Conservation (phyloP, 2,113 vertebrate species). For the Peromyscus leucopus region DNA sequence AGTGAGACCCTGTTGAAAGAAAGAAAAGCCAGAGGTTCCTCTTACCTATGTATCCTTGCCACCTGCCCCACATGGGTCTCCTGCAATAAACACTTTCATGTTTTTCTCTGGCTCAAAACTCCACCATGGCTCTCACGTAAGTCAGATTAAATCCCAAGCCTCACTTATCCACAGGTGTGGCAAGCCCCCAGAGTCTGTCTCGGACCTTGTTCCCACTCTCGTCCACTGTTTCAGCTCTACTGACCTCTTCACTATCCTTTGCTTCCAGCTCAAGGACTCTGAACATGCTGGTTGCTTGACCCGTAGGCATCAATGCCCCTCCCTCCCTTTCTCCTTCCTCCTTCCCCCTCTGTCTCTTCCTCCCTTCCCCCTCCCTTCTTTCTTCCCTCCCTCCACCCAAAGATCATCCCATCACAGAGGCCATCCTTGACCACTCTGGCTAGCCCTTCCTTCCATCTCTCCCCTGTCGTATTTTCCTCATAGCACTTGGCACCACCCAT, state of each 20-base stretch:
- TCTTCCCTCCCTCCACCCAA: neutral
- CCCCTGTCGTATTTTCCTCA: neutral
- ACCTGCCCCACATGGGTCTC: neutral
- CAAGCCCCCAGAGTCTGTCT: neutral
- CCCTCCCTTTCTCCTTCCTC: neutral
- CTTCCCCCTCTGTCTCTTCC: too few relatives aligned
- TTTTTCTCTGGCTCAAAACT: neutral
- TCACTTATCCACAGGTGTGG: rapidly evolving
- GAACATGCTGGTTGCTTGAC: neutral
- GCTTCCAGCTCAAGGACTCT: neutral
- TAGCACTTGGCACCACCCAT: neutral
- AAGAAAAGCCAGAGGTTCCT: neutral
- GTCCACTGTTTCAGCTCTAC: neutral
- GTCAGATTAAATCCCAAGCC: neutral
- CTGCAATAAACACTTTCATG: too few relatives aligned
- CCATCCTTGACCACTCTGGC: neutral
- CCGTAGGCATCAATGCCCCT: neutral
- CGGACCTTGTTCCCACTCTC: neutral
- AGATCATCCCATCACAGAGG: neutral
- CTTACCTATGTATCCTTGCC: neutral
- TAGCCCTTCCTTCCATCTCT: neutral
- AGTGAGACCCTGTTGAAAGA: neutral
- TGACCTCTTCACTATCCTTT: neutral
- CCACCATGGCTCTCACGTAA: neutral
- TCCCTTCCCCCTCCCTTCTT: neutral